Conservation (phyloP, 2,888 invertebrate genomes). For the Elmis aenea region DNA sequence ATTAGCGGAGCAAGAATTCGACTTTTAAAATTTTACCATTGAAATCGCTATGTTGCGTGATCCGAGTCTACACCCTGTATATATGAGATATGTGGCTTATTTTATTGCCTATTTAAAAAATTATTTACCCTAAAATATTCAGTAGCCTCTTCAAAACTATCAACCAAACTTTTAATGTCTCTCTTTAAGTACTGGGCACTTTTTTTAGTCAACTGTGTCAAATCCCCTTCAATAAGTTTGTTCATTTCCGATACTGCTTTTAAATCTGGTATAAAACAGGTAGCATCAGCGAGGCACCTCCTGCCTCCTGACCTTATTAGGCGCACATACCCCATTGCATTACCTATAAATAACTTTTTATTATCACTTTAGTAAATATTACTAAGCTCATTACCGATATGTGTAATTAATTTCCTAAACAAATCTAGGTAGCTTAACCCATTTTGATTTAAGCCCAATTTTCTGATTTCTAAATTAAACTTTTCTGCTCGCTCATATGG, state of each 20-base stretch:
- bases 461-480: conserved; percentile 86
- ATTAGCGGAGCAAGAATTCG: no score
- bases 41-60: no score
- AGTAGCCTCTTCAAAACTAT: conserved; percentile 51
- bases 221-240: conserved; percentile 55
- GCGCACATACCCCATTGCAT: conserved; percentile 93
- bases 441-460: conserved; percentile 75
- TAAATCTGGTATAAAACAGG: conserved; percentile 82
- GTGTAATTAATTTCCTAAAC: conserved; percentile 86
- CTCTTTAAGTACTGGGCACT: conserved; percentile 71
- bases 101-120: no score
- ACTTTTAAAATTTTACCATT: no score
- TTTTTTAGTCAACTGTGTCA: conserved; percentile 57
- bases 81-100: no score
- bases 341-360: conserved; percentile 53
- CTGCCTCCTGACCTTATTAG: conserved; percentile 91
- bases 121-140: conserved; percentile 31
- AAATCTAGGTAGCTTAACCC: conserved; percentile 88
- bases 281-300: conserved; percentile 86
- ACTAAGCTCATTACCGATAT: conserved; percentile 65
- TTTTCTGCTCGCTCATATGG: conserved; percentile 89
- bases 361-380: no score
- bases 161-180: conserved; percentile 71
- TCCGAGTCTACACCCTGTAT: no score
- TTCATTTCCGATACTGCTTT: conserved; percentile 56